Evolutionary conservation across 2,797 vertebrate genomes (phyloP), one percentile per base, ranked within the genome.

Genomic region (Cossypha heuglini): DNA sequence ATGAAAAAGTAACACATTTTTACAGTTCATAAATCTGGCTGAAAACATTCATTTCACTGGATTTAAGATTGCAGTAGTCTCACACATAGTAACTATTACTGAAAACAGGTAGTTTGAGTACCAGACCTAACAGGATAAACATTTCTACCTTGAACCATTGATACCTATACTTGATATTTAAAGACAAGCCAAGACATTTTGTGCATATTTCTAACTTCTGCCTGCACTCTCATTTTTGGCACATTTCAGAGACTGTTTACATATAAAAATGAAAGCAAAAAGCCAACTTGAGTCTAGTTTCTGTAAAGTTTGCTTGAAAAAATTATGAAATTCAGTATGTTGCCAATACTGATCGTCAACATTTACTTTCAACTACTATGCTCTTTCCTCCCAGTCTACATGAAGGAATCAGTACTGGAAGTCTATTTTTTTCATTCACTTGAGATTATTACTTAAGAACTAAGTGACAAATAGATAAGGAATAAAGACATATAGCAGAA

Each of bases 371-470:
- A 58, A 66, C 11, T 73, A 87, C 16, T n/a, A 21, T 4, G 13
- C 6, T 67, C 16, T 61, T 71, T 46, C 24, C 18, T 66, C n/a
- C 17, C 13, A 40, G 2, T 42, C 43, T 68, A 2, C 8, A 31
- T 0, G 1, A 84, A 49, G 4, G 15, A 64, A 52, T 48, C 3
- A 0, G 16, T 66, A 69, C 20, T 35, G 8, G 7, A 35, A 49
- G 6, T 33, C 6, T 49, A 6, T 5, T 2, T 22, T 28, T n/a
- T 16, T 25, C 8, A 26, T 35, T 48, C 26, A 37, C 17, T 43
- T 49, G 17, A 90, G 35, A 79, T 10, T 54, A 14, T 8, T 4
- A n/a, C 5, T 63, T 40, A 37, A 68, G 8, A 38, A 42, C 1
- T 40, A 35, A 24, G 5, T 7, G 33, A 57, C 20, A 91, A 71